Percentiles rank a stretch among this genome's conserved stretches.
Conservation (phyloP, 2,113 vertebrate genomes). For the Pseudolaguvia tuberculata region DNA sequence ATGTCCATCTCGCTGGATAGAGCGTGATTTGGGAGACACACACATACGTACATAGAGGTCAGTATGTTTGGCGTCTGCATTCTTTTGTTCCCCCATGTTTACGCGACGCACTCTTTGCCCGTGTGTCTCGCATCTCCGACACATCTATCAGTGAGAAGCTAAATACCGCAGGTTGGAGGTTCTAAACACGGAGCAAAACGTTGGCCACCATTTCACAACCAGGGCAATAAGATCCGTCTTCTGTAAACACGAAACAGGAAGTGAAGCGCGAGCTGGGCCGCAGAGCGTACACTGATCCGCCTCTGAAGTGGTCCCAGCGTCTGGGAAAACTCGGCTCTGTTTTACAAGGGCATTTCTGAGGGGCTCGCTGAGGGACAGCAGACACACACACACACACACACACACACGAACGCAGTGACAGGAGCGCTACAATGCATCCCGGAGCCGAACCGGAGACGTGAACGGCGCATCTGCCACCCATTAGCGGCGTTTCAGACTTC, state of each 20-base stretch:
- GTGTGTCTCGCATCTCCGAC: conserved; percentile 16
- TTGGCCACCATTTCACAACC: conserved; percentile 25
- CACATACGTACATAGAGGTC: neutral
- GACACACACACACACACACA: conserved; percentile 2
- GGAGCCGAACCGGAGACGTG: conserved; percentile 14
- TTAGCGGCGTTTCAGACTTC: conserved; percentile 15
- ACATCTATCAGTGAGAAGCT: conserved; percentile 20
- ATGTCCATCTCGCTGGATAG: too few species aligned
- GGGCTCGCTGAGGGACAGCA: conserved; percentile 29
- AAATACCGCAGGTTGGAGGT: neutral
- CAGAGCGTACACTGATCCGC: conserved; percentile 16
- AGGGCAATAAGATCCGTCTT: conserved; percentile 33
- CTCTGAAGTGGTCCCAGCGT: conserved; percentile 29
- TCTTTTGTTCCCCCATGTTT: conserved; percentile 14
- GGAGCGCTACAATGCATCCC: conserved; percentile 18
- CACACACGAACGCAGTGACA: conserved; percentile 22
- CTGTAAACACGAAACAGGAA: conserved; percentile 39
- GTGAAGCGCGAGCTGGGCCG: conserved; percentile 18
- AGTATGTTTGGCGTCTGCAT: neutral
- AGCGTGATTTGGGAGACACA: neutral
- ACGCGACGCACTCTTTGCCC: conserved; percentile 4
- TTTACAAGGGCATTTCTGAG: conserved; percentile 37
- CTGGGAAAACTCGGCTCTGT: conserved; percentile 33
- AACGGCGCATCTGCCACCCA: conserved; percentile 26
- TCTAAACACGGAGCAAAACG: conserved; percentile 28